phyloP scores from a whole-genome alignment of 2,888 invertebrate genomes.

The Tridacna crocea region DNA sequence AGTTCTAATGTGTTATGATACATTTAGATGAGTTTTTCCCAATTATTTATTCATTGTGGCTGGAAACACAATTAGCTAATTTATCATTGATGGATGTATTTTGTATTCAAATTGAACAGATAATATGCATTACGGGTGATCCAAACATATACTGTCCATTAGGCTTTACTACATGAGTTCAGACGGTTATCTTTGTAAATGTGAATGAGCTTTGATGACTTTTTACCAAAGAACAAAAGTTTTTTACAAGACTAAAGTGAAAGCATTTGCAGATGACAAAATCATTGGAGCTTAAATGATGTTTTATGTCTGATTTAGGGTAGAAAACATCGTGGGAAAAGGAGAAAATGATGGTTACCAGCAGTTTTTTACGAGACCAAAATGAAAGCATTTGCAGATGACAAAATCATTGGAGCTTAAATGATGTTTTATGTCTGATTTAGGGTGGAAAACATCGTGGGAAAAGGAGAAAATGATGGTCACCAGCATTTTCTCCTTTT shows the following conservation, averaged over 20 bases:
- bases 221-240: neutral
- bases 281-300: too few species aligned
- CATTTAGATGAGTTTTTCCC: neutral
- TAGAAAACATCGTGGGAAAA: neutral
- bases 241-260: neutral
- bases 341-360: neutral
- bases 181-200: neutral
- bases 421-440: too few species aligned
- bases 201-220: neutral
- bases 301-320: neutral
- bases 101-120: conserved; percentile 19
- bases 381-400: neutral
- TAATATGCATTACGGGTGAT: conserved; percentile 3
- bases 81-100: conserved; percentile 9
- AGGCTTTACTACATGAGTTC: conserved; percentile 1
- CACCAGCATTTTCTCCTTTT: conserved; percentile 6
- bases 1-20: conserved; percentile 3
- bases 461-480: neutral
- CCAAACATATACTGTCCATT: neutral
- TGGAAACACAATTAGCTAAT: conserved; percentile 19
- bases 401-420: too few species aligned
- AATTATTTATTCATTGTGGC: conserved; percentile 17
- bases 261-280: neutral
- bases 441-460: neutral
- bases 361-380: neutral